Evolutionary conservation across 2,113 vertebrate species (phyloP).

Genomic region (Brachypteracias leptosomus): DNA sequence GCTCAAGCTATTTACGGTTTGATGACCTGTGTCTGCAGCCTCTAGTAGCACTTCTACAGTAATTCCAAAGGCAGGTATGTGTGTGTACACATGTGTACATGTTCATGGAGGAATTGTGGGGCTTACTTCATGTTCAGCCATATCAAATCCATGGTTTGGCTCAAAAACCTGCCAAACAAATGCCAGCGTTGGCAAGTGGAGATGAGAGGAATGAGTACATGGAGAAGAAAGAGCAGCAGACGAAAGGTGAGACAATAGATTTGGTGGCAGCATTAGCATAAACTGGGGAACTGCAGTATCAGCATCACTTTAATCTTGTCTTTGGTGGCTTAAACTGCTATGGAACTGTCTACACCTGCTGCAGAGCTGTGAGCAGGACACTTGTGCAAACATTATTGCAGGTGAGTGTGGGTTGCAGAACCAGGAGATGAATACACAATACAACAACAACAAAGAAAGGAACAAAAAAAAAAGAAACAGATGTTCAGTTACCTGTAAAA

Average conservation of each 20-base stretch:
- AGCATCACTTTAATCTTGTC: background rate
- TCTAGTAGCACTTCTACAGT: background rate
- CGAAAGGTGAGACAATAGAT: background rate
- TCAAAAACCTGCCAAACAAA: background rate
- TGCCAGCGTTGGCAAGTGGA: background rate
- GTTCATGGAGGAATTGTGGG: background rate
- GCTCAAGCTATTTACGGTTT: background rate
- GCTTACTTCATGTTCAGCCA: background rate
- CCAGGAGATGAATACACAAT: fast-evolving
- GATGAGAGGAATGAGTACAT: background rate
- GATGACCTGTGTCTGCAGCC: background rate
- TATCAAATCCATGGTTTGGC: background rate
- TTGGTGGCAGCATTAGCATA: background rate
- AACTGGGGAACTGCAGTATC: background rate
- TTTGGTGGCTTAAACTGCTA: background rate
- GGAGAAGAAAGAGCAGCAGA: background rate
- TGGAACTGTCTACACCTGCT: background rate
- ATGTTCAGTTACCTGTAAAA: background rate
- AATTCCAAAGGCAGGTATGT: background rate
- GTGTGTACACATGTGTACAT: fast-evolving
- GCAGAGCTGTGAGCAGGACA: background rate
- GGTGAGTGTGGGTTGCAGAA: background rate
- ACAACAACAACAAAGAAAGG: background rate
- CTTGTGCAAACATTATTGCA: background rate
- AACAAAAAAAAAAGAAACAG: background rate